Evolutionary conservation across 2,113 vertebrate genomes (phyloP), one percentile per base, ranked within the genome.

Genomic region (Notarius quadriscutis): DNA sequence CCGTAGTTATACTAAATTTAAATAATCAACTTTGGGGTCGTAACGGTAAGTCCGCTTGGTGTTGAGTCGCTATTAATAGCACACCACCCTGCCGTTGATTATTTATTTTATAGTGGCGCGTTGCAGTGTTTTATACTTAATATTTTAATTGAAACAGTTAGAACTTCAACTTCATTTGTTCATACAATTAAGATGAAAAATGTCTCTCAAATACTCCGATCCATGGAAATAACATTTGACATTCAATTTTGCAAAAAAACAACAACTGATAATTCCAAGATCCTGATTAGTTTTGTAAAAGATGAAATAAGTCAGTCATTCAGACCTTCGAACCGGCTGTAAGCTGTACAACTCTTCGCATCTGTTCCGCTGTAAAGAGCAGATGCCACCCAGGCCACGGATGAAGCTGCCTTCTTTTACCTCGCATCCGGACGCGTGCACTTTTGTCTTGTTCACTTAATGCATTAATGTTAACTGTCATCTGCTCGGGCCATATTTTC

Each of bases 391-490:
- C 88, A 88, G 87, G 62, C 84, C 60, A 41, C 34, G 22, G 57
- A 87, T 87, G 82, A 91, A 81, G 80, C 81, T 34, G 51, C 81
- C 81, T 50, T 69, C 50, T 83, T 79, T 75, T 88, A 88, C 88
- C 85, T 89, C 87, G 65, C 81, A 81, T 63, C 85, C 88, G 78
- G 79, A 84, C 87, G 85, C 57, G 62, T 67, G 84, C 50, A 22
- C 57, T 88, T 85, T 86, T 88, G 82, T 89, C 88, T 92, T 87
- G 86, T 92, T 92, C 91, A 84, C 87, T 89, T 89, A 88, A 88
- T 88, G 65, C 72, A 81, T 82, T 88, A 85, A 84, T 90, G 90
- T 91, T 86, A 88, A 88, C 88, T 89, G 87, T 89, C 88, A 89
- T 87, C 83, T 83, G 88, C 30, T 71, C 53, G 5, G 71, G 48